Evolutionary conservation across 92 coral and sea anemone species (phyloP).

Genomic region (Phenganax subtilis): DNA sequence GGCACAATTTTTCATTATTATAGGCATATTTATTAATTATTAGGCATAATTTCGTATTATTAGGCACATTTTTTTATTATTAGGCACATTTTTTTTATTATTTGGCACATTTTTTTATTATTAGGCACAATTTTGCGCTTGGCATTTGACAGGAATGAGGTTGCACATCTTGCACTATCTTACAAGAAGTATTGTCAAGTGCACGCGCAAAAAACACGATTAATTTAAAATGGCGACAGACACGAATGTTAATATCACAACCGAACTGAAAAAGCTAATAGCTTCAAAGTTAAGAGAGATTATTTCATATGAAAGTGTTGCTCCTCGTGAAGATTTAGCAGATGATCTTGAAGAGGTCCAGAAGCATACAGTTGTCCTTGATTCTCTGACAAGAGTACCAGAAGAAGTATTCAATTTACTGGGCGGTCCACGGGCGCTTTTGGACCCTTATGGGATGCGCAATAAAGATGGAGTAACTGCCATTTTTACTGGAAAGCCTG

Average conservation of each 20-base stretch:
- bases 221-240: neutral
- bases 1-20: neutral
- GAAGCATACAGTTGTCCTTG: slow-evolving; percentile 38
- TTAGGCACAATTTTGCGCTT: slow-evolving; percentile 26
- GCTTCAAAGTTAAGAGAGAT: neutral
- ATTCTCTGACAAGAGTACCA: slow-evolving; percentile 50
- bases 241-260: neutral
- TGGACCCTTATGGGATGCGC: slow-evolving; percentile 21
- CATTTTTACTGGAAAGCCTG: slow-evolving; percentile 44
- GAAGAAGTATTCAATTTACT: slow-evolving; percentile 43
- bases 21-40: slow-evolving; percentile 17
- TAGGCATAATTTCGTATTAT: slow-evolving; percentile 16
- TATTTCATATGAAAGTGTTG: neutral
- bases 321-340: neutral
- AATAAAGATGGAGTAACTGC: slow-evolving; percentile 32
- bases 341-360: slow-evolving; percentile 51
- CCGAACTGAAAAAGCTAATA: neutral
- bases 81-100: neutral
- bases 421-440: slow-evolving; percentile 38
- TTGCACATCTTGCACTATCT: too few relatives aligned
- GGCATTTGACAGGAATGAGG: too few relatives aligned
- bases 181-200: too few relatives aligned
- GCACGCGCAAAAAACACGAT: neutral
- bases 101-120: slow-evolving; percentile 33
- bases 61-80: too few relatives aligned